Conservation (phyloP, 2,797 vertebrate genomes). For the Gallinago stenura region DNA sequence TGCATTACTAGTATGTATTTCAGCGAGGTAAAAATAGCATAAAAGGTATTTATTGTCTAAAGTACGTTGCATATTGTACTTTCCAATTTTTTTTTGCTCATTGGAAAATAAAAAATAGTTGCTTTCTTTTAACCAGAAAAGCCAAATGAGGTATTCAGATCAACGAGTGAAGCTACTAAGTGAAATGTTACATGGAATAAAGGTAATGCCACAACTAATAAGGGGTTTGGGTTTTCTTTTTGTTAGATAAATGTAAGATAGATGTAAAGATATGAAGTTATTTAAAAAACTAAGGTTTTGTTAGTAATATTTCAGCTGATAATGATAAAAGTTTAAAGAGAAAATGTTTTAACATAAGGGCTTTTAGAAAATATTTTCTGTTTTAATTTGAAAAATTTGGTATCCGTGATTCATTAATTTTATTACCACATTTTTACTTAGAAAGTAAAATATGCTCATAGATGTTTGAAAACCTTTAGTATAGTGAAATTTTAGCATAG, state of each 20-base stretch:
- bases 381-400: not conserved
- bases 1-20: not conserved
- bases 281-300: not conserved
- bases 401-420: not conserved
- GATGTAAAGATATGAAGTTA: not conserved
- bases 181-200: slow-evolving; percentile 79
- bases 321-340: not conserved
- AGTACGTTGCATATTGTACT: not conserved
- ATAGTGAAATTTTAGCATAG: not conserved
- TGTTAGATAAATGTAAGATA: not conserved
- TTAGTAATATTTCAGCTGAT: not conserved
- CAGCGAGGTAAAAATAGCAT: not conserved
- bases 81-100: not conserved
- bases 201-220: slow-evolving; percentile 56
- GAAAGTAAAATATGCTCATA: not conserved
- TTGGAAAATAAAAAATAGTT: not conserved
- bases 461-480: not conserved
- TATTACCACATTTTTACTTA: not conserved
- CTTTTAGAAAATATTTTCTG: not conserved
- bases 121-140: slow-evolving; percentile 62
- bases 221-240: not conserved
- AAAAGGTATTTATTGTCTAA: not conserved
- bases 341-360: not conserved
- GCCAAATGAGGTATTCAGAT: slow-evolving; percentile 66
- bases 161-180: slow-evolving; percentile 72